Evolutionary conservation across 2,113 vertebrate genomes (phyloP).

Genomic region (Toxotes chatareus): DNA sequence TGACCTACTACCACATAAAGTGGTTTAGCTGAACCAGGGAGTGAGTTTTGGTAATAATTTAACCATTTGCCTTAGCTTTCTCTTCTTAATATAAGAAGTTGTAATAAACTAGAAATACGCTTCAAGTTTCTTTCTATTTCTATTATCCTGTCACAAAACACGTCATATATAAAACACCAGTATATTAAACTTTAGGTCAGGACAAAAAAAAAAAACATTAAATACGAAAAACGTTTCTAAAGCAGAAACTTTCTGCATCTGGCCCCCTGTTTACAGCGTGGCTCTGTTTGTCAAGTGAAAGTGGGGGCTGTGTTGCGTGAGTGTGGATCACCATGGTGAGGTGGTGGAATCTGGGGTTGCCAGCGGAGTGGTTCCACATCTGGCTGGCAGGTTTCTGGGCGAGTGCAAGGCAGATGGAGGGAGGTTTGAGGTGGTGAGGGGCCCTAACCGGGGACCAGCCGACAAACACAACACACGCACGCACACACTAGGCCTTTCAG

Average conservation of each 20-base stretch:
- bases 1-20: background rate
- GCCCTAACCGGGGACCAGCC: slow-evolving; percentile 38
- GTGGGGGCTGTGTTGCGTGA: slow-evolving; percentile 37
- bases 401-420: slow-evolving; percentile 51
- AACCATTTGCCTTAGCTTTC: background rate
- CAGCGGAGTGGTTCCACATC: slow-evolving; percentile 73
- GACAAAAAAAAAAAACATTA: background rate
- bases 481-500: slow-evolving; percentile 61
- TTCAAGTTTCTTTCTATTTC: background rate
- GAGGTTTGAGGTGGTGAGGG: slow-evolving; percentile 43
- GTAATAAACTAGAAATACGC: no score
- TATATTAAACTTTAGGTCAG: background rate
- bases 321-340: slow-evolving; percentile 41
- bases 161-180: no score
- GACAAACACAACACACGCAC: slow-evolving; percentile 58
- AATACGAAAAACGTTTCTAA: background rate
- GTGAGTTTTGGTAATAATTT: background rate
- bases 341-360: slow-evolving; percentile 64
- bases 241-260: background rate
- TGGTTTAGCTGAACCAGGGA: background rate
- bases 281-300: slow-evolving; percentile 40
- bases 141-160: background rate
- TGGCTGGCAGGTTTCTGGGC: slow-evolving; percentile 68
- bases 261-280: slow-evolving; percentile 36
- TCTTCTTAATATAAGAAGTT: background rate